Conservation (phyloP, 2,113 vertebrate genomes). For the Procapra przewalskii region DNA sequence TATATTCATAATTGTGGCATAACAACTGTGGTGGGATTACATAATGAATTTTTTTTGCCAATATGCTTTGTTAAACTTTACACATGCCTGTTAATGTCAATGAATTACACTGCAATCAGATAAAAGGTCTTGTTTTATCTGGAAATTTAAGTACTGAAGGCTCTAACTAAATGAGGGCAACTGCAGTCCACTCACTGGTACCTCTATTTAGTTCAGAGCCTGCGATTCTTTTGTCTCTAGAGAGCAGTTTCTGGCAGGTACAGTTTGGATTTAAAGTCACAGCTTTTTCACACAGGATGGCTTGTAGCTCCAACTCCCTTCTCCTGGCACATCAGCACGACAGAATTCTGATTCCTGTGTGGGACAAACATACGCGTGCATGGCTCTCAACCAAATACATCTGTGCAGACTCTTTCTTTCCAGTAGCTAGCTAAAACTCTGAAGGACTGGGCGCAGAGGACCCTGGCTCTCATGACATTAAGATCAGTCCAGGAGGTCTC, state of each 20-base stretch:
- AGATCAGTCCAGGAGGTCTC: background rate
- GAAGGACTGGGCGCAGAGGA: background rate
- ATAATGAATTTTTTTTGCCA: background rate
- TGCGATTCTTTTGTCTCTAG: background rate
- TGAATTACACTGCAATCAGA: background rate
- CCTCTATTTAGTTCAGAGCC: background rate
- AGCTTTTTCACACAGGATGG: background rate
- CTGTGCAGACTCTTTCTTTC: background rate
- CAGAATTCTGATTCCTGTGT: background rate
- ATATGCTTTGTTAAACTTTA: background rate
- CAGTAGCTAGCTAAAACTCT: background rate
- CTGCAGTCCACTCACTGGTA: background rate
- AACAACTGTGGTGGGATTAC: background rate
- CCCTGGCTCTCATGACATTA: background rate
- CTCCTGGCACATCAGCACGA: background rate
- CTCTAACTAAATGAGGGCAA: background rate
- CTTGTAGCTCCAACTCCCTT: background rate
- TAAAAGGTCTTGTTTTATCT: background rate
- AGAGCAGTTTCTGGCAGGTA: background rate
- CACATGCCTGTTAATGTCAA: slow-evolving; percentile 1
- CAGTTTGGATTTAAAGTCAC: background rate
- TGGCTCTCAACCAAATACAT: background rate
- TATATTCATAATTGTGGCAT: background rate
- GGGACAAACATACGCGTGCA: background rate
- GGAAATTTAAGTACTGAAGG: background rate